These are phyloP conservation scores for Drosophila micromelanica DNA, from an alignment of 1,140 invertebrate species.

Conservation along the genomic window DNA sequence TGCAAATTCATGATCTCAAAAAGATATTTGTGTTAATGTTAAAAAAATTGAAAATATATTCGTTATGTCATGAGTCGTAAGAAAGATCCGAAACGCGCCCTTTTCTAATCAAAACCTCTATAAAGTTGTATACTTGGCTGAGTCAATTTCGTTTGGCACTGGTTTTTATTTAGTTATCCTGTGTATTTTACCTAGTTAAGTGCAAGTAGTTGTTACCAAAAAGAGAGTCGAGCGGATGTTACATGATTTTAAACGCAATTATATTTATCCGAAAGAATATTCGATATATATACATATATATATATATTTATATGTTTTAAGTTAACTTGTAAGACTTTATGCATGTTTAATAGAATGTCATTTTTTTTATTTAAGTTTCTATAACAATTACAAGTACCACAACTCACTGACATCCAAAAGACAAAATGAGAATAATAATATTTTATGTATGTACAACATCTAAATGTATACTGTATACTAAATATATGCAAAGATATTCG, in stretches of 20 bases:
- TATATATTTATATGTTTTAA: slow-evolving; percentile 50
- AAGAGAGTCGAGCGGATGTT: slow-evolving; percentile 44
- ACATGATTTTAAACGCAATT: slow-evolving; percentile 30
- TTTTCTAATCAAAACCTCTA: neutral
- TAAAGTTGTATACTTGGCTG: slow-evolving; percentile 2
- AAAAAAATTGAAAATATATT: no score
- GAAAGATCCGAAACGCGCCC: no score
- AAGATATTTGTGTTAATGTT: no score
- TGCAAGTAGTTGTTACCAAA: slow-evolving; percentile 60
- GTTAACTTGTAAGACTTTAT: slow-evolving; percentile 67
- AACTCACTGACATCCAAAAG: slow-evolving; percentile 24
- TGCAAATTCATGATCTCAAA: no score
- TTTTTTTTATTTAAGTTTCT: slow-evolving; percentile 53
- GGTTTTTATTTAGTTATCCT: slow-evolving; percentile 50
- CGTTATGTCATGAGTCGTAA: no score
- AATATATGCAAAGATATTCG: slow-evolving; percentile 76
- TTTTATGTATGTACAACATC: slow-evolving; percentile 76
- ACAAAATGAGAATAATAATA: slow-evolving; percentile 36
- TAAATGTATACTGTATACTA: slow-evolving; percentile 69
- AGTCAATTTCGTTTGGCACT: slow-evolving; percentile 18
- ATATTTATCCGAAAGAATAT: slow-evolving; percentile 39
- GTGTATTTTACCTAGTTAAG: slow-evolving; percentile 60
- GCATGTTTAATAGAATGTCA: slow-evolving; percentile 52
- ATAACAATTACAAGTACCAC: slow-evolving; percentile 42
- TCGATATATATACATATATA: slow-evolving; percentile 20